phyloP scores from a whole-genome alignment of 2,888 invertebrate genomes.

The Harpagoxenus sublaevis region DNA sequence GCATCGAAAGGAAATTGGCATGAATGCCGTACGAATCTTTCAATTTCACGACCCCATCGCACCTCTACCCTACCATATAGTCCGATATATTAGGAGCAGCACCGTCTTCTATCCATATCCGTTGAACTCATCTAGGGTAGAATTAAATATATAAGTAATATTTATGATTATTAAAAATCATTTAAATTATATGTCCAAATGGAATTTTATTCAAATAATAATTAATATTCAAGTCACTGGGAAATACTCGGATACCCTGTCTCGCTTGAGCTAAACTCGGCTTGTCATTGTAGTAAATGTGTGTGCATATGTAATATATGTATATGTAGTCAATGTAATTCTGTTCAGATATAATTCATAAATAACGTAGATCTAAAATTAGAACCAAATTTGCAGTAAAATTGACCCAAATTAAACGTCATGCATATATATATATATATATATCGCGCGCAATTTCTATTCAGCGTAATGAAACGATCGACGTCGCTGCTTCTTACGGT shows the following conservation, averaged over 20 bases:
- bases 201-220: not conserved
- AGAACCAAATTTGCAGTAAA: constrained; percentile 10
- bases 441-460: constrained; percentile 39
- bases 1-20: constrained; percentile 84
- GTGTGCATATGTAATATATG: not conserved
- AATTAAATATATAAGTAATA: not conserved
- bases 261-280: not conserved
- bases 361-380: constrained; percentile 17
- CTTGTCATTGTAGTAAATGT: not conserved
- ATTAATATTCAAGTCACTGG: not conserved
- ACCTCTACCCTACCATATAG: constrained; percentile 53
- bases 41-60: constrained; percentile 81
- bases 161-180: constrained; percentile 26
- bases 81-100: constrained; percentile 62
- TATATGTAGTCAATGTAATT: not conserved
- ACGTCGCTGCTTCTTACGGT: constrained; percentile 51
- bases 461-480: constrained; percentile 51
- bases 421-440: not conserved
- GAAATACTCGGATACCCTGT: not conserved
- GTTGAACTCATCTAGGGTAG: not conserved
- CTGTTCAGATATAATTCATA: constrained; percentile 19
- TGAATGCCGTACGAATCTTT: constrained; percentile 83
- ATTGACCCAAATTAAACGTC: constrained; percentile 14
- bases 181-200: not conserved
- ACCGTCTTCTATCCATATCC: constrained; percentile 63